Evolutionary conservation across 2,888 invertebrate genomes (phyloP), one percentile per base, ranked within the genome.

Genomic region (Deilephila porcellus): DNA sequence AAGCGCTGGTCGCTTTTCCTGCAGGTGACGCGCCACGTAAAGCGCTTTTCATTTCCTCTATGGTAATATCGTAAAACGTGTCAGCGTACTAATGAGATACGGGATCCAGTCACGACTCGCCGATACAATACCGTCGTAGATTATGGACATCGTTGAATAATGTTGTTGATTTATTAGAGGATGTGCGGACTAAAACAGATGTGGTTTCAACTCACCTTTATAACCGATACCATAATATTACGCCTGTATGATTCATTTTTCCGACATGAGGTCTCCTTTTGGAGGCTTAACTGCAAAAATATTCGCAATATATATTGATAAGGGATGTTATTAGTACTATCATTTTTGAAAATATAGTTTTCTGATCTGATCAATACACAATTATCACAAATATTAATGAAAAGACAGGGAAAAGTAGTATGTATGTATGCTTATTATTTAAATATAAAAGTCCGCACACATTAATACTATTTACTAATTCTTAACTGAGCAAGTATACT

Each of bases 61-160:
- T 88, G 89, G 85, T 89, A 88, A 90, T 88, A 87, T 81, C 81
- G 85, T 83, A 88, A 88, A 86, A 89, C 89, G 89, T 90, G 92
- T 91, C 88, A 90, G 88, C 86, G 88, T 90, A 89, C 87, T 89
- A 91, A 90, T 90, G 84, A 87, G 84, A 89, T 89, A 83, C 88
- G 79, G 81, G 75, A 81, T 78, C 84, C 71, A 84, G 85, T 86
- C 88, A 88, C 88, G 89, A 88, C 81, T 82, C 80, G 79, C 81
- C 79, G 78, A 86, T 82, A 82, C 80, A 83, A 79, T 80, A 81
- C 77, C 74, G 73, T 64, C 75, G 73, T 77, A 77, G 76, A 78
- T 78, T 77, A 76, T 79, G 76, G 74, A 75, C 73, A 74, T 76
- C 72, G 71, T 74, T 79, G 75, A 77, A 78, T 79, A 63, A 67